Conservation (phyloP, 2,888 invertebrate species). For the Cheilosia soror region DNA sequence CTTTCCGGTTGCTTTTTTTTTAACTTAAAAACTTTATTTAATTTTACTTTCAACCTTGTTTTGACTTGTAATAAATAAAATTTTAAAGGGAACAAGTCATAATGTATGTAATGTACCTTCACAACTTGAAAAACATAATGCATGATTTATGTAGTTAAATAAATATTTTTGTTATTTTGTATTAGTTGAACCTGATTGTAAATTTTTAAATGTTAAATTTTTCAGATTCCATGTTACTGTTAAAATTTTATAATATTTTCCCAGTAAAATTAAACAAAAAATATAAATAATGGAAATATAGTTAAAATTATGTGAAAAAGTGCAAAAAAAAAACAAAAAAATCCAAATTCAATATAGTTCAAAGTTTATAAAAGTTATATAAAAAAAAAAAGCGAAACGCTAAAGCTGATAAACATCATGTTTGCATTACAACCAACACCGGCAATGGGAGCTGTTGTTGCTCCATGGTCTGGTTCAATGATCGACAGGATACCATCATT, state of each 20-base stretch:
- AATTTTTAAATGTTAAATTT: neutral
- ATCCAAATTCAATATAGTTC: neutral
- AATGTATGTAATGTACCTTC: neutral
- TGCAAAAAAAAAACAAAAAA: slow-evolving; percentile 13
- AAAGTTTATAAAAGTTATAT: neutral
- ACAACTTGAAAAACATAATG: neutral
- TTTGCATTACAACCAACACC: slow-evolving; percentile 91
- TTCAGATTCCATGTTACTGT: slow-evolving; percentile 3
- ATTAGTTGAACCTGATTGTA: neutral
- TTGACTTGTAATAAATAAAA: slow-evolving; percentile 60
- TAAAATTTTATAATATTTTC: neutral
- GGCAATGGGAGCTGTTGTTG: slow-evolving; percentile 91
- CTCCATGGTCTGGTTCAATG: slow-evolving; percentile 92
- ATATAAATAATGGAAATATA: slow-evolving; percentile 2
- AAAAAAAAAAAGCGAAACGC: neutral
- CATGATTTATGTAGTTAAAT: slow-evolving; percentile 3
- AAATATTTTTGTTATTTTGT: neutral
- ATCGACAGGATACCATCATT: slow-evolving; percentile 88
- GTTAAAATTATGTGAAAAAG: slow-evolving; percentile 29
- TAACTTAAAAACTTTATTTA: neutral
- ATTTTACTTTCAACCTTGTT: neutral
- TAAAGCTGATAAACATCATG: slow-evolving; percentile 77
- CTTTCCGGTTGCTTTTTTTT: neutral
- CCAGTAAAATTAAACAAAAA: slow-evolving; percentile 16
- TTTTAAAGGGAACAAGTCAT: slow-evolving; percentile 59